Evolutionary conservation across 2,113 vertebrate genomes (phyloP).

Genomic region (Rafetus swinhoei): DNA sequence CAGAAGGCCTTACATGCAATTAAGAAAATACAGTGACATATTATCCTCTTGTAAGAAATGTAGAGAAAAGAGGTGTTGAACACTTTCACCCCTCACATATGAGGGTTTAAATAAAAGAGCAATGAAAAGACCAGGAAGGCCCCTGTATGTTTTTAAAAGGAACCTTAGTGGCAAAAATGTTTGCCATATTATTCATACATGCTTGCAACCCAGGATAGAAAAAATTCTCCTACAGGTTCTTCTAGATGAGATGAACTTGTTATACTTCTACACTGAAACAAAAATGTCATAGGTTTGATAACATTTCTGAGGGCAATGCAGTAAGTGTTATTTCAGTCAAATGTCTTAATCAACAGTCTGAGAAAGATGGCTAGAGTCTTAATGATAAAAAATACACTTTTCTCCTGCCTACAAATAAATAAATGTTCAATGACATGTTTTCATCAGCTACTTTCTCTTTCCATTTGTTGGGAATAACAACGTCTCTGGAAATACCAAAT

Average conservation of each 20-base stretch:
- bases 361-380: neutral
- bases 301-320: accelerated
- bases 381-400: neutral
- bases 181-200: neutral
- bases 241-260: neutral
- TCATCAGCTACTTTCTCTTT: neutral
- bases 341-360: neutral
- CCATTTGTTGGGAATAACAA: neutral
- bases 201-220: neutral
- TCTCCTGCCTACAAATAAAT: neutral
- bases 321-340: neutral
- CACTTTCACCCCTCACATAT: neutral
- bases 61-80: neutral
- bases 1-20: neutral
- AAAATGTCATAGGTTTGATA: neutral
- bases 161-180: neutral
- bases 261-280: neutral
- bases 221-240: neutral
- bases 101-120: neutral
- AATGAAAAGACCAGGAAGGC: neutral
- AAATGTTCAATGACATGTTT: neutral
- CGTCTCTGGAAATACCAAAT: neutral
- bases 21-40: neutral
- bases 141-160: neutral
- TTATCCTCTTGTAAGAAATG: neutral